Percentiles rank a stretch among this genome's conserved stretches.
Conservation (phyloP, 2,113 vertebrate genomes). For the Pangasianodon hypophthalmus region DNA sequence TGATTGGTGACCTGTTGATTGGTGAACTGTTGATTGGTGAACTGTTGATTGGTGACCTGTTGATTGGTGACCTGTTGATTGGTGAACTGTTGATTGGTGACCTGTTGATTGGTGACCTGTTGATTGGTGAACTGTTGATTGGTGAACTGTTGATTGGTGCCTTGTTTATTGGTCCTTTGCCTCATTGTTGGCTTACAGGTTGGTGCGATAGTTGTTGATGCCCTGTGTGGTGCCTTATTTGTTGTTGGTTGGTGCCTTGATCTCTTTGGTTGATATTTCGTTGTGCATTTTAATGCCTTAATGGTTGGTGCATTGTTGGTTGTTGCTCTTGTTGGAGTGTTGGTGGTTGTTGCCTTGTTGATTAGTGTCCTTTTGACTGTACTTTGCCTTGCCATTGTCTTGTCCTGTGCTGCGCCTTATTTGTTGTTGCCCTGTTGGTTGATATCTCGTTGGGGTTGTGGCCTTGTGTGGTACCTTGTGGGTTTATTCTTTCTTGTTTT, state of each 20-base stretch:
- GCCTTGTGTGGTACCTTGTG: too few species aligned
- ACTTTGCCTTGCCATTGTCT: too few species aligned
- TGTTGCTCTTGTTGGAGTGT: neutral
- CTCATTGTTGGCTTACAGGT: neutral
- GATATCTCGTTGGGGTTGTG: too few species aligned
- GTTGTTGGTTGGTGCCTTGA: neutral
- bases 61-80: too few species aligned
- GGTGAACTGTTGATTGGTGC: neutral
- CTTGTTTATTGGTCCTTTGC: neutral
- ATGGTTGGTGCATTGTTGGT: neutral
- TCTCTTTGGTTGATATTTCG: neutral
- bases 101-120: too few species aligned
- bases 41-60: too few species aligned
- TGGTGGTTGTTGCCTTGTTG: neutral
- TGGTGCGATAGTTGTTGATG: neutral
- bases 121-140: neutral
- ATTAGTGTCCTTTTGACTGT: neutral
- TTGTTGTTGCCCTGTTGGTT: too few species aligned
- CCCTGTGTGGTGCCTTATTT: neutral
- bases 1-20: neutral
- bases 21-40: too few species aligned
- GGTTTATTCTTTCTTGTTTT: too few species aligned
- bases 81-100: too few species aligned
- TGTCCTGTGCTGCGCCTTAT: neutral
- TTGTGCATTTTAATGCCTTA: neutral